A percentile compares a stretch with the other conserved stretches of the same genome.
phyloP scores from a whole-genome alignment of 2,113 vertebrate species.

The Xyliphius kryptos region DNA sequence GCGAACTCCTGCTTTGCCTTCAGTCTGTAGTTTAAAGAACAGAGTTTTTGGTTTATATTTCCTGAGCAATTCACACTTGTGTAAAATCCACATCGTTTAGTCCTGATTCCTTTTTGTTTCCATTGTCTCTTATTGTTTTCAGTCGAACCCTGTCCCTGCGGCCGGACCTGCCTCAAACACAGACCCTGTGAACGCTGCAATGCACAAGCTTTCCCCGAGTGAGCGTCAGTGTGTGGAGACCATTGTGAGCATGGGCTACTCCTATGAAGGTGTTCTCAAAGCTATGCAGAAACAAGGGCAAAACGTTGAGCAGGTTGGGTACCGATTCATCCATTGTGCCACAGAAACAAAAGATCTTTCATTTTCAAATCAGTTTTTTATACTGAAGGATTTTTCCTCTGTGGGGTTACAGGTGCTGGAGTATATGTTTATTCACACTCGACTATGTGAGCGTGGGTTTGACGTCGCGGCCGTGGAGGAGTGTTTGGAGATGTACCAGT shows the following conservation, averaged over 20 bases:
- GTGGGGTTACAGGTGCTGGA: slow-evolving; percentile 80
- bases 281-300: slow-evolving; percentile 95
- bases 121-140: background rate
- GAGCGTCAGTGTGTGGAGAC: slow-evolving; percentile 87
- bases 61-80: no score
- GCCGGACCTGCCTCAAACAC: slow-evolving; percentile 39
- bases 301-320: slow-evolving; percentile 86
- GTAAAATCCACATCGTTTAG: no score
- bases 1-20: no score
- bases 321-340: no score
- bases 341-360: no score
- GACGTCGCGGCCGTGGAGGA: slow-evolving; percentile 88
- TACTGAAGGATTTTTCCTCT: slow-evolving; percentile 3
- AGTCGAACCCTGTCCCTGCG: slow-evolving; percentile 41
- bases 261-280: slow-evolving; percentile 80
- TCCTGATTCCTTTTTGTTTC: background rate
- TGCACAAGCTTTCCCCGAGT: slow-evolving; percentile 73
- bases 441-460: slow-evolving; percentile 92
- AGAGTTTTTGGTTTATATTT: no score
- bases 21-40: no score
- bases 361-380: no score
- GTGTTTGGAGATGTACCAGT: slow-evolving; percentile 92
- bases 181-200: slow-evolving; percentile 50
- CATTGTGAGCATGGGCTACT: slow-evolving; percentile 90
- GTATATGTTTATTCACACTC: slow-evolving; percentile 85